Percentiles rank a stretch among this genome's conserved stretches.
Evolutionary conservation across 2,113 vertebrate species (phyloP).

Genomic region (Rynchops niger): DNA sequence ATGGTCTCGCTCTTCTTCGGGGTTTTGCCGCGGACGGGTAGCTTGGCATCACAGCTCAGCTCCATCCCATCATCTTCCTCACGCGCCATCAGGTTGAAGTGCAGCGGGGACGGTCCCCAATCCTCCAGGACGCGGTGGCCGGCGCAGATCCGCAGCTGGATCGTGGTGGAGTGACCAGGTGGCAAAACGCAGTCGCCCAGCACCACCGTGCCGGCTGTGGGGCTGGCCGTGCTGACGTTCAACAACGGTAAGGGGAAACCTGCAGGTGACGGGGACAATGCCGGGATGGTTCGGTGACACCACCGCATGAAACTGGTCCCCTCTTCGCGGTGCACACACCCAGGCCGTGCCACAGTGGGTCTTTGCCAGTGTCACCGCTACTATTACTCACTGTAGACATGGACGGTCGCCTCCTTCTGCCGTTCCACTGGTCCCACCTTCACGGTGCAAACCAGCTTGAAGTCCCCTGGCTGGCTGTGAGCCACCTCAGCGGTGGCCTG

Average conservation of each 20-base stretch:
- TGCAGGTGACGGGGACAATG: accelerated
- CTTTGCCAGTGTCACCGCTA: accelerated
- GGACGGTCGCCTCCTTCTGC: accelerated
- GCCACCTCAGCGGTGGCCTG: not conserved
- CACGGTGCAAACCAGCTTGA: not conserved
- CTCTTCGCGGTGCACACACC: accelerated
- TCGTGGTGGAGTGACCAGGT: accelerated
- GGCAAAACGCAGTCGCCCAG: accelerated
- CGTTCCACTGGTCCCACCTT: not conserved
- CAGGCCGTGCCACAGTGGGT: accelerated
- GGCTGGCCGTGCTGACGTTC: accelerated
- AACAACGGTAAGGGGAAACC: not conserved
- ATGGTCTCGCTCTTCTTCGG: not conserved
- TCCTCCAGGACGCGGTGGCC: accelerated
- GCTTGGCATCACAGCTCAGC: not conserved
- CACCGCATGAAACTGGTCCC: not conserved
- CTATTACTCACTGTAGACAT: conserved; percentile 40
- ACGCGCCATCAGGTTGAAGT: accelerated
- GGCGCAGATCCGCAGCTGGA: accelerated
- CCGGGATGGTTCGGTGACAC: not conserved
- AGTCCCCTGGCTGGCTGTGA: accelerated
- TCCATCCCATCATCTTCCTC: not conserved
- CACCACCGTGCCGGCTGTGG: accelerated
- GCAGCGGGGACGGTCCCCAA: accelerated
- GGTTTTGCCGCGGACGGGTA: accelerated